Percentiles rank a stretch among this genome's conserved stretches.
Evolutionary conservation across 2,888 invertebrate genomes (phyloP).

Genomic region (Hedya salicella): DNA sequence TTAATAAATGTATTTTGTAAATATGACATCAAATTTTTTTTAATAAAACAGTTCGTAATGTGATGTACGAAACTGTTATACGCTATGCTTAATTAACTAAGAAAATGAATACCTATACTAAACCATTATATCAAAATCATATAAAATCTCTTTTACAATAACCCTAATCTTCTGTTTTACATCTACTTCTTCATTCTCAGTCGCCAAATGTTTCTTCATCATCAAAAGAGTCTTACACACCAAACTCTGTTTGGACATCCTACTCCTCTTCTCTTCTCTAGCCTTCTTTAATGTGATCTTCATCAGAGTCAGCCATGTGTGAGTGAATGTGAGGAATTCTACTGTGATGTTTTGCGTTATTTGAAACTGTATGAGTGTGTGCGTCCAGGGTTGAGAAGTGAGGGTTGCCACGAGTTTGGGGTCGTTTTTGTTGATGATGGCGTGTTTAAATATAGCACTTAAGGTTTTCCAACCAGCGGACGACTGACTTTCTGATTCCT

Average conservation of each 20-base stretch:
- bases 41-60: too few species aligned
- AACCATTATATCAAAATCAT: constrained; percentile 51
- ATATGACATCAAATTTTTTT: too few species aligned
- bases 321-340: constrained; percentile 70
- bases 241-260: constrained; percentile 65
- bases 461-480: constrained; percentile 75
- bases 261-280: constrained; percentile 56
- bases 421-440: constrained; percentile 68
- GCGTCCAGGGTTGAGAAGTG: constrained; percentile 77
- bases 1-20: too few species aligned
- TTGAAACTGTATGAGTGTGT: constrained; percentile 73
- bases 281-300: constrained; percentile 66
- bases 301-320: constrained; percentile 70
- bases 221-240: constrained; percentile 65
- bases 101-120: neutral
- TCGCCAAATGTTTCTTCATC: constrained; percentile 62
- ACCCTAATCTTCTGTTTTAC: constrained; percentile 57
- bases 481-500: constrained; percentile 71
- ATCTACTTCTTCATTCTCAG: constrained; percentile 57
- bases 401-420: constrained; percentile 65
- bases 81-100: too few species aligned
- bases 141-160: constrained; percentile 64
- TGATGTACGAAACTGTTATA: too few species aligned
- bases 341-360: constrained; percentile 65
- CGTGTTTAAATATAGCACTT: constrained; percentile 73